Evolutionary conservation across 2,888 invertebrate genomes (phyloP).

Genomic region (Ptychoptera contaminata): DNA sequence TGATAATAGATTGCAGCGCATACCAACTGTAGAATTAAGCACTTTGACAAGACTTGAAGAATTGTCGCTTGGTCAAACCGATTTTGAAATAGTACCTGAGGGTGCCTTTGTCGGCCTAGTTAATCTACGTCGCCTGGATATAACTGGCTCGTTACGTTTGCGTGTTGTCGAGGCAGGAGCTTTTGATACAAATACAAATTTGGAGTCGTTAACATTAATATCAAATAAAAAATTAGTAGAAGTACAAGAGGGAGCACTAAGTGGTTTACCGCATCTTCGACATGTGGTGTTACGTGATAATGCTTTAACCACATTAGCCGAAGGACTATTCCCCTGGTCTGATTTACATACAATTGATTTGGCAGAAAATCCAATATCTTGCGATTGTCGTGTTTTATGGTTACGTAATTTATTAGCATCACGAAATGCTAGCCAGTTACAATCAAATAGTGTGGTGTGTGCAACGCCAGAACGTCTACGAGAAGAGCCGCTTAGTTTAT

Average conservation of each 20-base stretch:
- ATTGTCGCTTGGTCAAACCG: constrained; percentile 68
- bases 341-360: constrained; percentile 61
- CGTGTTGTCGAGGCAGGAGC: constrained; percentile 60
- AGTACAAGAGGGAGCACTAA: constrained; percentile 60
- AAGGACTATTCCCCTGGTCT: constrained; percentile 63
- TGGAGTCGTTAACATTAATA: constrained; percentile 58
- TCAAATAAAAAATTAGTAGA: constrained; percentile 59
- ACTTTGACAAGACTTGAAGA: constrained; percentile 60
- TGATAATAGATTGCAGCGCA: constrained; percentile 57
- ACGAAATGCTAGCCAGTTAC: constrained; percentile 14
- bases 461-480: constrained; percentile 55
- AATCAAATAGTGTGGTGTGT: constrained; percentile 35
- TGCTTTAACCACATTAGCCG: constrained; percentile 57
- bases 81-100: constrained; percentile 50
- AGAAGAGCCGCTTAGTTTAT: constrained; percentile 47
- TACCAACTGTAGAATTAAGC: constrained; percentile 61
- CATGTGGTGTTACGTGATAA: constrained; percentile 66
- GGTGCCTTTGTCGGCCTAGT: constrained; percentile 64
- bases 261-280: constrained; percentile 62
- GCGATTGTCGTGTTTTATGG: constrained; percentile 70
- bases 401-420: constrained; percentile 47
- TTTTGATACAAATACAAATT: constrained; percentile 63
- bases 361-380: constrained; percentile 66
- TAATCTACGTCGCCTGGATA: constrained; percentile 59
- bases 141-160: constrained; percentile 60